Percentiles rank a stretch among this genome's conserved stretches.
These are phyloP conservation scores for Antheraea yamamai DNA, from an alignment of 2,888 invertebrate genomes.

Conservation along the genomic window DNA sequence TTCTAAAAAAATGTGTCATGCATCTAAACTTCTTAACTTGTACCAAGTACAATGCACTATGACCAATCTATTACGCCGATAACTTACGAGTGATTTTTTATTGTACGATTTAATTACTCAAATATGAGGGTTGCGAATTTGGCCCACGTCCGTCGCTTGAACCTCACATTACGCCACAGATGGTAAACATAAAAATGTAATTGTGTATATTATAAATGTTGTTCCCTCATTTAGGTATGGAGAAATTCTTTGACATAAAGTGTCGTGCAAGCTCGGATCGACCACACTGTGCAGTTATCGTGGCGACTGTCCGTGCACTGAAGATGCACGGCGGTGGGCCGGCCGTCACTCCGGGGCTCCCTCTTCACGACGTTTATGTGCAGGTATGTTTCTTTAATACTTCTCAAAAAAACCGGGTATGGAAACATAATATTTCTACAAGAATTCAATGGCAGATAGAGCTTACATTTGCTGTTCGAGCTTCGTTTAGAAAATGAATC, in stretches of 20 bases:
- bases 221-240: slow-evolving; percentile 87
- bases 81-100: too few relatives aligned
- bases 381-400: slow-evolving; percentile 44
- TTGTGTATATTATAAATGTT: background rate
- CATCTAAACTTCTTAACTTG: too few relatives aligned
- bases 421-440: background rate
- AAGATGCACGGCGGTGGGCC: slow-evolving; percentile 99
- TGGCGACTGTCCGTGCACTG: slow-evolving; percentile 95
- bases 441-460: background rate
- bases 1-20: too few relatives aligned
- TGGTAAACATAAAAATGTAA: background rate
- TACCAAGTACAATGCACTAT: too few relatives aligned
- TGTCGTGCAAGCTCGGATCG: slow-evolving; percentile 92
- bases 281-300: slow-evolving; percentile 95
- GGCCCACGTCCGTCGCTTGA: too few relatives aligned
- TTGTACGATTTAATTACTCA: too few relatives aligned
- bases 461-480: background rate
- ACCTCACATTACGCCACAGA: too few relatives aligned
- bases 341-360: slow-evolving; percentile 91
- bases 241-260: slow-evolving; percentile 98
- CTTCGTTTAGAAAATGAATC: too few relatives aligned
- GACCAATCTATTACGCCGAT: too few relatives aligned
- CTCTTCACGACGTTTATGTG: slow-evolving; percentile 91
- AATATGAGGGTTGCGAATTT: too few relatives aligned
- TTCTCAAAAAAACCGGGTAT: background rate